These are phyloP conservation scores for Macrotrachela quadricornifera DNA, from an alignment of 1,140 invertebrate species.

Conservation along the genomic window DNA sequence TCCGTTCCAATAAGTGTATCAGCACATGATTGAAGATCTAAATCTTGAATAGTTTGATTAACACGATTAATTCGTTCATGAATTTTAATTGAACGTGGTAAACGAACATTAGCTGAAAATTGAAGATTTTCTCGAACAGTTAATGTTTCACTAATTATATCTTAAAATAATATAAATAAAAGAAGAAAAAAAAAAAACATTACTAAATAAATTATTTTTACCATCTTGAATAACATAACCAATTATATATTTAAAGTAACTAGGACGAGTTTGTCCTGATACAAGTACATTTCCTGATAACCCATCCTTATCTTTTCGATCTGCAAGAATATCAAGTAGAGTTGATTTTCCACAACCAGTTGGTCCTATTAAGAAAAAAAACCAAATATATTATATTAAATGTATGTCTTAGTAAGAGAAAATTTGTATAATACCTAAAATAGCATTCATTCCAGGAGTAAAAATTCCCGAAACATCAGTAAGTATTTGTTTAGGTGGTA, in stretches of 20 bases:
- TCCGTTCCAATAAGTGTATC: constrained; percentile 25
- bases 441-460: constrained; percentile 28
- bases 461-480: constrained; percentile 19
- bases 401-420: too few relatives aligned
- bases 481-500: too few relatives aligned
- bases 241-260: constrained; percentile 28
- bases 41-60: constrained; percentile 20
- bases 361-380: constrained; percentile 18
- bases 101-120: constrained; percentile 23
- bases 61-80: constrained; percentile 16
- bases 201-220: too few relatives aligned
- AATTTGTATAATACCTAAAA: too few relatives aligned
- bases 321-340: constrained; percentile 28
- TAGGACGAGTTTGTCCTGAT: constrained; percentile 22
- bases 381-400: too few relatives aligned
- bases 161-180: neutral
- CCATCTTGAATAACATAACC: constrained; percentile 26
- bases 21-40: constrained; percentile 19
- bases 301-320: constrained; percentile 21
- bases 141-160: constrained; percentile 13
- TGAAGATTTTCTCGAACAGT: constrained; percentile 20
- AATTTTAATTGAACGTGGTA: constrained; percentile 12
- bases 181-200: too few relatives aligned
- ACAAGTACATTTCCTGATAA: constrained; percentile 20
- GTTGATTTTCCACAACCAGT: constrained; percentile 30